A percentile compares a stretch with the other conserved stretches of the same genome.
Evolutionary conservation across 2,113 vertebrate genomes (phyloP).

Genomic region (Dicrurus megarhynchus): DNA sequence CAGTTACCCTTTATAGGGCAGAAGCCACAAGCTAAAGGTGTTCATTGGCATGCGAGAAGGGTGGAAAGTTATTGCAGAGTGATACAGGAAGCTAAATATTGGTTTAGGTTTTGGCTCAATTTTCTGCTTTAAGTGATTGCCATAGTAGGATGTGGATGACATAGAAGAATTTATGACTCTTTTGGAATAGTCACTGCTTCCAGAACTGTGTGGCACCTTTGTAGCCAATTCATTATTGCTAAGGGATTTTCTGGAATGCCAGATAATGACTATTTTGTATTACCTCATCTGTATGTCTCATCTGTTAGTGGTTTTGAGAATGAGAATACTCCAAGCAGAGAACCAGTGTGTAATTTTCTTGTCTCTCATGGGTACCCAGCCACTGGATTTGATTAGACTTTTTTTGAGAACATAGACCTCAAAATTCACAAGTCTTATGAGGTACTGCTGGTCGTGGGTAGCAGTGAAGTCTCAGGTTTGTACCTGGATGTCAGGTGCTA

Average conservation of each 20-base stretch:
- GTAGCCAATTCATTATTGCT: not conserved
- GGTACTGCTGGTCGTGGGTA: not conserved
- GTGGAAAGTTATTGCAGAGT: not conserved
- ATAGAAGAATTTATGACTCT: not conserved
- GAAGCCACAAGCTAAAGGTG: not conserved
- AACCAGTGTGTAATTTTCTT: not conserved
- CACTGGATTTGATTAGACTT: not conserved
- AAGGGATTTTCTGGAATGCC: not conserved
- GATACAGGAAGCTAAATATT: not conserved
- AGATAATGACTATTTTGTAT: not conserved
- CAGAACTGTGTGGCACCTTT: not conserved
- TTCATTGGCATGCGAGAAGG: not conserved
- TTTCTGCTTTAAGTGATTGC: not conserved
- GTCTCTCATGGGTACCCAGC: not conserved
- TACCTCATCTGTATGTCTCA: not conserved
- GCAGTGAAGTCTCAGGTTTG: not conserved
- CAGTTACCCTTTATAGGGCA: not conserved
- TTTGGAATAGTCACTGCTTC: not conserved
- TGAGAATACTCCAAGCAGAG: not conserved
- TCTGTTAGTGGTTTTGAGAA: not conserved
- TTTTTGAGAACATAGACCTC: not conserved
- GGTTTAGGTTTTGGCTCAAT: not conserved
- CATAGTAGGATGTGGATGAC: not conserved
- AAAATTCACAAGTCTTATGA: not conserved
- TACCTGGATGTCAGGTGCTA: not conserved